Evolutionary conservation across 2,113 vertebrate genomes (phyloP).

Genomic region (Seriola dumerili): DNA sequence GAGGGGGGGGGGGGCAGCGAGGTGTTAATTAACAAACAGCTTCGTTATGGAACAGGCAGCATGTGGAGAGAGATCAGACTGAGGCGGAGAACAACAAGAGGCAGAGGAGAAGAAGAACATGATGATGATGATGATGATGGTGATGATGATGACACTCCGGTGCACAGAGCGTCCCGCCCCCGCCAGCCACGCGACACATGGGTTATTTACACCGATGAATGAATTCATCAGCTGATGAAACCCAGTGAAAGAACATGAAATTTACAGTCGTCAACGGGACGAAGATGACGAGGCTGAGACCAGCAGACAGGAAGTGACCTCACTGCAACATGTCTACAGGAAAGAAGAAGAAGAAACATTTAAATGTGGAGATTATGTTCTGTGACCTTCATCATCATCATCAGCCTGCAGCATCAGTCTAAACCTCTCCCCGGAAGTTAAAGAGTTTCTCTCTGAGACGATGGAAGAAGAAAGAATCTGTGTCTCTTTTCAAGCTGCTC

Average conservation of each 20-base stretch:
- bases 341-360: too few species aligned
- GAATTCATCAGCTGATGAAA: slow-evolving; percentile 73
- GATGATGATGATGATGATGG: background rate
- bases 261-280: background rate
- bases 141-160: slow-evolving; percentile 45
- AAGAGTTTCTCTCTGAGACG: too few species aligned
- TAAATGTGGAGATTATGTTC: too few species aligned
- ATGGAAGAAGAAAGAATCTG: too few species aligned
- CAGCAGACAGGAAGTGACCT: background rate
- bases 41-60: slow-evolving; percentile 8
- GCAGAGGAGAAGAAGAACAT: slow-evolving; percentile 1
- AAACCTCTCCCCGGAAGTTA: too few species aligned
- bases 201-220: slow-evolving; percentile 67
- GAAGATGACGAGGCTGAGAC: background rate
- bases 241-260: slow-evolving; percentile 51
- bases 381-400: too few species aligned
- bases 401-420: too few species aligned
- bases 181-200: slow-evolving; percentile 36
- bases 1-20: slow-evolving; percentile 44
- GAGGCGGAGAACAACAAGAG: background rate
- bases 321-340: background rate
- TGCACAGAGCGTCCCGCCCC: slow-evolving; percentile 6
- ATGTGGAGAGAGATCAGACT: slow-evolving; percentile 2
- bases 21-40: slow-evolving; percentile 66
- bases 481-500: too few species aligned